phyloP scores from a whole-genome alignment of 2,113 vertebrate genomes.

The Acanthisitta chloris region DNA sequence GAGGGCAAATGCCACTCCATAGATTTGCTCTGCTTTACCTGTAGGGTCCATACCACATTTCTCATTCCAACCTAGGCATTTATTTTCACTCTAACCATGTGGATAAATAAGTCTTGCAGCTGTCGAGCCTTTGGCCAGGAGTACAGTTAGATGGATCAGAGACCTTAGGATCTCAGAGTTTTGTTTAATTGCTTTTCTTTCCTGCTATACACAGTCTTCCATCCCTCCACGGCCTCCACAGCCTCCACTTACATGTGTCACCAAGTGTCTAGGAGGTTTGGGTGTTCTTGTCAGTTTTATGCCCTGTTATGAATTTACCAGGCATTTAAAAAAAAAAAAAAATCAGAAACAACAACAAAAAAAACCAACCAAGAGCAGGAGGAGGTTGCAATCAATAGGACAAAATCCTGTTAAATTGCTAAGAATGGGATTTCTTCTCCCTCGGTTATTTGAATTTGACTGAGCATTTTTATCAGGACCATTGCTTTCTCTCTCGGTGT shows the following conservation, averaged over 20 bases:
- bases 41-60: neutral
- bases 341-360: rapidly evolving
- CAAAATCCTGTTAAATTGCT: neutral
- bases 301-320: neutral
- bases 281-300: neutral
- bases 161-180: neutral
- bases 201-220: neutral
- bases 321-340: neutral
- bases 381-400: neutral
- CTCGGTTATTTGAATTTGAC: neutral
- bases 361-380: neutral
- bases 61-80: neutral
- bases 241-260: neutral
- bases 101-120: neutral
- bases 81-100: neutral
- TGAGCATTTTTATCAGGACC: neutral
- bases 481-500: neutral
- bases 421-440: neutral
- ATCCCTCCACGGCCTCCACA: neutral
- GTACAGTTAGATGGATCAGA: neutral
- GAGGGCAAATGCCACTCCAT: neutral
- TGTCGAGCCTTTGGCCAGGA: neutral
- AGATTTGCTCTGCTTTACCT: conserved; percentile 21
- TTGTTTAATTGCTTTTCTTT: neutral
- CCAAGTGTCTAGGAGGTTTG: neutral